Conservation (phyloP, 2,113 vertebrate genomes). For the Tachycineta bicolor region DNA sequence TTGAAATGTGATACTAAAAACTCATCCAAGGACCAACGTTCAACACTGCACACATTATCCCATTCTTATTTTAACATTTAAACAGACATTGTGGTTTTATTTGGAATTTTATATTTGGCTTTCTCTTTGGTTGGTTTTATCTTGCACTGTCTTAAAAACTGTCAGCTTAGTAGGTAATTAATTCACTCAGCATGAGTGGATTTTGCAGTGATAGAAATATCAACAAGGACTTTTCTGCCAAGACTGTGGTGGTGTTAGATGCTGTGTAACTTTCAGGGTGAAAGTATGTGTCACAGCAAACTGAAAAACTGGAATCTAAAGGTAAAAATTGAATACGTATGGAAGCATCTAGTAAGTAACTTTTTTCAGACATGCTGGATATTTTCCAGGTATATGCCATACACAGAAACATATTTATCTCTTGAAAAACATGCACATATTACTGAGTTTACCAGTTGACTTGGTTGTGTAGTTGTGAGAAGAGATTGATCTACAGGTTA, state of each 20-base stretch:
- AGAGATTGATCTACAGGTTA: background rate
- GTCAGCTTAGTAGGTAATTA: background rate
- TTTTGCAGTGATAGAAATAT: slow-evolving; percentile 1
- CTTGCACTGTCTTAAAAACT: background rate
- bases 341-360: background rate
- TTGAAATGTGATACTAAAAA: slow-evolving; percentile 11
- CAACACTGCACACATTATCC: background rate
- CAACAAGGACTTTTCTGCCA: slow-evolving; percentile 4
- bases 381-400: background rate
- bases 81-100: background rate
- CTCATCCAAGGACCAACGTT: background rate
- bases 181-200: background rate
- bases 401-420: background rate
- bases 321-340: background rate
- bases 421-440: background rate
- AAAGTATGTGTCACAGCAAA: background rate
- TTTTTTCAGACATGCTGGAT: background rate
- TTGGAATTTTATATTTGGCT: background rate
- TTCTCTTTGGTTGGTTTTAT: background rate
- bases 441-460: background rate
- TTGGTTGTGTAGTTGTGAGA: background rate
- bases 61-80: slow-evolving; percentile 15
- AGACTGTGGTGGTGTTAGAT: background rate
- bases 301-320: background rate
- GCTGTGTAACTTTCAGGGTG: background rate